Conservation (phyloP, 2,888 invertebrate genomes). For the Platycheirus albimanus region DNA sequence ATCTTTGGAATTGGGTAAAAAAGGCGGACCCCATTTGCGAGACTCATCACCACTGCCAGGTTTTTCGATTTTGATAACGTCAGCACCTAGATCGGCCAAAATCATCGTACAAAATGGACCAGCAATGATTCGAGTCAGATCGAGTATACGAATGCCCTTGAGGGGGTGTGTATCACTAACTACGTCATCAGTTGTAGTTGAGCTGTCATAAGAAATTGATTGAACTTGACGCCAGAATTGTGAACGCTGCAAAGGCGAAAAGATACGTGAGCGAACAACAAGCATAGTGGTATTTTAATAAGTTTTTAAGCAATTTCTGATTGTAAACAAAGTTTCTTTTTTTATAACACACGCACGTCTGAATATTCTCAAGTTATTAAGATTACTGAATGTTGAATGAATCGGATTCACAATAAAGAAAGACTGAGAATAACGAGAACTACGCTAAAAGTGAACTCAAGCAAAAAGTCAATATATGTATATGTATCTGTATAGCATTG, state of each 20-base stretch:
- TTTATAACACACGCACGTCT: conserved; percentile 15
- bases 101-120: conserved; percentile 98
- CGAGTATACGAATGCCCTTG: conserved; percentile 88
- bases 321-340: too few relatives aligned
- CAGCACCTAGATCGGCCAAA: conserved; percentile 95
- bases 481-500: neutral
- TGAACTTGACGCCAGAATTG: conserved; percentile 29
- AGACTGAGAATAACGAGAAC: neutral
- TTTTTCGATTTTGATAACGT: conserved; percentile 95
- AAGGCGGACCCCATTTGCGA: conserved; percentile 97
- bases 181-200: conserved; percentile 23
- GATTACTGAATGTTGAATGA: conserved; percentile 37
- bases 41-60: conserved; percentile 93
- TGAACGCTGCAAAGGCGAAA: neutral
- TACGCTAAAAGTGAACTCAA: too few relatives aligned
- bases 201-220: conserved; percentile 18
- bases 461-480: too few relatives aligned
- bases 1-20: conserved; percentile 86
- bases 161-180: conserved; percentile 85
- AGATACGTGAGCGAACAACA: conserved; percentile 12
- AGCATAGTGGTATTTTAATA: conserved; percentile 6
- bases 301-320: neutral
- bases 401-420: neutral
- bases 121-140: conserved; percentile 93
- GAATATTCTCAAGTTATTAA: conserved; percentile 21